These are phyloP conservation scores for Acrobasis consociella DNA, from an alignment of 2,888 invertebrate species.

Conservation along the genomic window DNA sequence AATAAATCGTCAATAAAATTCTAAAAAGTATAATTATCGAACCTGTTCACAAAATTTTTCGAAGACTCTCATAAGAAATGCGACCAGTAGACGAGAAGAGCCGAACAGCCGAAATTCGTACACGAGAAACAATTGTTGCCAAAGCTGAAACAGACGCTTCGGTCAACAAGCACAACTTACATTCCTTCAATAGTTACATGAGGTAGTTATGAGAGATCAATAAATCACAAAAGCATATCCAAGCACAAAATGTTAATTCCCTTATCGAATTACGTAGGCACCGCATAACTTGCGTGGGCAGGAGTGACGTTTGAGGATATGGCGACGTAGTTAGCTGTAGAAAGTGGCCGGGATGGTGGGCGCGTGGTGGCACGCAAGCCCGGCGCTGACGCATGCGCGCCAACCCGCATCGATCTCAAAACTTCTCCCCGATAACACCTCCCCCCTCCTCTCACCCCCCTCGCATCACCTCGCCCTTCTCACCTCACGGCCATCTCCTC, in stretches of 20 bases:
- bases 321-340: conserved; percentile 25
- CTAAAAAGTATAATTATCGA: too few relatives aligned
- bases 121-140: too few relatives aligned
- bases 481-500: conserved; percentile 37
- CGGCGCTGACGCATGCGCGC: conserved; percentile 56
- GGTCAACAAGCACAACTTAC: too few relatives aligned
- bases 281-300: conserved; percentile 27
- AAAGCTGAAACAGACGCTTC: too few relatives aligned
- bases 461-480: conserved; percentile 34
- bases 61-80: too few relatives aligned
- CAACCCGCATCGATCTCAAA: conserved; percentile 67
- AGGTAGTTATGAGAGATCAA: not conserved
- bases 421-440: conserved; percentile 38
- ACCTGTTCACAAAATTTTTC: too few relatives aligned
- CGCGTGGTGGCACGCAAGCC: conserved; percentile 45
- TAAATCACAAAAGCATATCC: conserved; percentile 8
- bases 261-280: conserved; percentile 3
- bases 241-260: conserved; percentile 13
- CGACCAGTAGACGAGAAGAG: too few relatives aligned
- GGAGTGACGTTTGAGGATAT: conserved; percentile 26
- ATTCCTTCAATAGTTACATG: too few relatives aligned
- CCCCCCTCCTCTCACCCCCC: conserved; percentile 33
- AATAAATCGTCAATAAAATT: too few relatives aligned
- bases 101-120: too few relatives aligned
- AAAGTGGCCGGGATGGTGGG: conserved; percentile 44